phyloP scores from a whole-genome alignment of 2,888 invertebrate genomes.

The Cetonia aurata region DNA sequence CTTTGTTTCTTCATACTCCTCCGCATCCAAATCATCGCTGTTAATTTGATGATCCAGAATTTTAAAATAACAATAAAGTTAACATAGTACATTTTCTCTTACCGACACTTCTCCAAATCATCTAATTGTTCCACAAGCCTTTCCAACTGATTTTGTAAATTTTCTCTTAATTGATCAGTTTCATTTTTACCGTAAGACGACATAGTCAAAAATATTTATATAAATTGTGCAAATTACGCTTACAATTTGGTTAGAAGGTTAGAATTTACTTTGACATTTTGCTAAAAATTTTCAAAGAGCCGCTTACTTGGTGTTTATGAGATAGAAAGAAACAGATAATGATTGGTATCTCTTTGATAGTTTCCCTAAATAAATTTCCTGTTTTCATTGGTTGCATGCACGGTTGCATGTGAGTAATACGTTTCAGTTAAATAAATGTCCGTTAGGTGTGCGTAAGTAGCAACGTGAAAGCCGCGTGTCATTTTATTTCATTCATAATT shows the following conservation, averaged over 20 bases:
- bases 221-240: no score
- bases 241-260: background rate
- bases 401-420: conserved; percentile 4
- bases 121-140: conserved; percentile 76
- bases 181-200: conserved; percentile 71
- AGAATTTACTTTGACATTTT: conserved; percentile 35
- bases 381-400: conserved; percentile 11
- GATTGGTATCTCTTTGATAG: conserved; percentile 3
- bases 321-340: conserved; percentile 23
- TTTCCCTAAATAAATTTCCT: background rate
- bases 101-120: conserved; percentile 80
- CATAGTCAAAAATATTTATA: conserved; percentile 58
- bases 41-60: background rate
- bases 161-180: conserved; percentile 73
- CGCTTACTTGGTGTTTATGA: background rate
- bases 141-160: conserved; percentile 77
- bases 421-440: conserved; percentile 56
- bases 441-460: conserved; percentile 64
- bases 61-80: background rate
- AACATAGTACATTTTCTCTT: conserved; percentile 41
- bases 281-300: background rate
- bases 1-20: conserved; percentile 78
- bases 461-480: conserved; percentile 69
- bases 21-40: conserved; percentile 74
- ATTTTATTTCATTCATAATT: conserved; percentile 64